Percentiles rank a stretch among this genome's conserved stretches.
Evolutionary conservation across 2,888 invertebrate genomes (phyloP).

Genomic region (Tridacna crocea): DNA sequence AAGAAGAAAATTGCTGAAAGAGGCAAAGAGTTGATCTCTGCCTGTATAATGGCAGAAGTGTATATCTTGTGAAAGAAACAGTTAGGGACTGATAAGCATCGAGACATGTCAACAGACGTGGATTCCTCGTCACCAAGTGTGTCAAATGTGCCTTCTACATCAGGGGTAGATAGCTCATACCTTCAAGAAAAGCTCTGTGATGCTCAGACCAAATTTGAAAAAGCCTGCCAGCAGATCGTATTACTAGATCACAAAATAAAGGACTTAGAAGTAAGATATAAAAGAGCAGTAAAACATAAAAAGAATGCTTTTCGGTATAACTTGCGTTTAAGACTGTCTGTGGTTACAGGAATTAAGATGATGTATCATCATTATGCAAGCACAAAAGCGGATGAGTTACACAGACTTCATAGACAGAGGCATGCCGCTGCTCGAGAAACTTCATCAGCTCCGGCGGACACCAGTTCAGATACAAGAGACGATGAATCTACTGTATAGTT

Average conservation of each 20-base stretch:
- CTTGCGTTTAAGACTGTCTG: slow-evolving; percentile 76
- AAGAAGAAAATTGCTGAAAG: no score
- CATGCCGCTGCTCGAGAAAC: slow-evolving; percentile 43
- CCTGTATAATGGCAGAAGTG: no score
- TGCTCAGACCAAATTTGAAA: slow-evolving; percentile 76
- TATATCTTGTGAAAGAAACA: no score
- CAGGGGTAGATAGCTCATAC: slow-evolving; percentile 59
- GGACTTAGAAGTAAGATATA: slow-evolving; percentile 79
- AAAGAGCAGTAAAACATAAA: slow-evolving; percentile 79
- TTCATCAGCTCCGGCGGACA: slow-evolving; percentile 38
- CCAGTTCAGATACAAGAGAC: slow-evolving; percentile 54
- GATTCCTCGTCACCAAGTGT: slow-evolving; percentile 11
- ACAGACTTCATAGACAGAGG: slow-evolving; percentile 70
- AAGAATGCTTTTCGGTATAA: slow-evolving; percentile 81
- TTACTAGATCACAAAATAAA: slow-evolving; percentile 80
- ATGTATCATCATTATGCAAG: slow-evolving; percentile 82
- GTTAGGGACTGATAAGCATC: no score
- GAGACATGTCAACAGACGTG: slow-evolving; percentile 1
- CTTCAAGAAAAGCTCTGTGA: slow-evolving; percentile 68
- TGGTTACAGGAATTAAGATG: slow-evolving; percentile 82
- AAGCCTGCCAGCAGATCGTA: slow-evolving; percentile 80
- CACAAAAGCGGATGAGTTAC: slow-evolving; percentile 80
- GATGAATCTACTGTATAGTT: slow-evolving; percentile 26
- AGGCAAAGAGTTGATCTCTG: no score
- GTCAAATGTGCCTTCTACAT: slow-evolving; percentile 31